Evolutionary conservation across 2,888 invertebrate species (phyloP).

Genomic region (Cryptocephalus primarius): DNA sequence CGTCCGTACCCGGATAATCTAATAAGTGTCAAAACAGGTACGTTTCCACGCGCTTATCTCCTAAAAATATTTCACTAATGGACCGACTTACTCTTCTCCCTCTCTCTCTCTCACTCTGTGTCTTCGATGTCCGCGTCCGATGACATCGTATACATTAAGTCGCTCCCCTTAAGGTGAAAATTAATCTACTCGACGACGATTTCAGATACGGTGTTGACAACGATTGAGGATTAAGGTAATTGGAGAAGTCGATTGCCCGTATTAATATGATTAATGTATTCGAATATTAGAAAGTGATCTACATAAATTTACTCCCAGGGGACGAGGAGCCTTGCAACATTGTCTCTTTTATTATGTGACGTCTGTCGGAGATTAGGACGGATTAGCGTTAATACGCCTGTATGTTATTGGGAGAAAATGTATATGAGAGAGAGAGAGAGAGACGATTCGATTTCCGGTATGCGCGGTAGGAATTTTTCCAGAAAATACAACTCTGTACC

Average conservation of each 20-base stretch:
- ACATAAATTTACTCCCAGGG: constrained; percentile 1
- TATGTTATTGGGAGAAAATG: no score
- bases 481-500: no score
- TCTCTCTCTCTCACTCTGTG: no score
- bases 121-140: neutral
- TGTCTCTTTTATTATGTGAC: no score
- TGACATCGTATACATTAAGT: neutral
- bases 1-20: no score
- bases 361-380: no score
- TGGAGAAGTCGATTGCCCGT: constrained; percentile 2
- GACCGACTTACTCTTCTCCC: neutral
- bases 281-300: constrained; percentile 1
- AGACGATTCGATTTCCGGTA: no score
- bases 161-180: neutral
- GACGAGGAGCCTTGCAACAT: no score
- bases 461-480: no score
- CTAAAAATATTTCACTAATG: constrained; percentile 1
- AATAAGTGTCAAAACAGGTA: no score
- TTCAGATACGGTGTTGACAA: constrained; percentile 4
- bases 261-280: constrained; percentile 4
- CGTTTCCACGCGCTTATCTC: neutral
- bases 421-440: no score
- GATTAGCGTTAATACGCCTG: no score
- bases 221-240: constrained; percentile 3
- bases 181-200: constrained; percentile 4